Evolutionary conservation across 2,888 invertebrate genomes (phyloP).

Genomic region (Xestia sexstrigata): DNA sequence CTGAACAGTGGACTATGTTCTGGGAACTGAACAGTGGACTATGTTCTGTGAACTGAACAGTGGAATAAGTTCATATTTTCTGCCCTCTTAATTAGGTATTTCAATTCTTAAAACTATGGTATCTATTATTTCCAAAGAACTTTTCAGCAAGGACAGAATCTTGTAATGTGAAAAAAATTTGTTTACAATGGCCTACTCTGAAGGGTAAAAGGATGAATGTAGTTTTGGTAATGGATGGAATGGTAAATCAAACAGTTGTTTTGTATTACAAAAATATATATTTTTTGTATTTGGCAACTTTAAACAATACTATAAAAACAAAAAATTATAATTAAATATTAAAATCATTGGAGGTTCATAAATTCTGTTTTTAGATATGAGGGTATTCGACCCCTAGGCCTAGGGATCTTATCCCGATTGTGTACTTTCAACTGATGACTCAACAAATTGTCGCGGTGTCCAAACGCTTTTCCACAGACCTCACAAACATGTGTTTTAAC

Average conservation of each 20-base stretch:
- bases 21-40: too few relatives aligned
- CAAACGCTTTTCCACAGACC: constrained; percentile 72
- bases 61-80: too few relatives aligned
- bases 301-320: neutral
- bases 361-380: constrained; percentile 64
- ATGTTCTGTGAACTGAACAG: too few relatives aligned
- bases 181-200: neutral
- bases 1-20: too few relatives aligned
- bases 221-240: neutral
- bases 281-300: neutral
- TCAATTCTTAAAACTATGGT: too few relatives aligned
- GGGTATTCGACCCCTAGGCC: constrained; percentile 59
- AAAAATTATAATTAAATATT: neutral
- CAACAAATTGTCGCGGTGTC: constrained; percentile 68
- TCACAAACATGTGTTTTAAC: constrained; percentile 70
- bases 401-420: constrained; percentile 63
- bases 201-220: neutral
- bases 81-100: too few relatives aligned
- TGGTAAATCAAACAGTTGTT: constrained; percentile 9
- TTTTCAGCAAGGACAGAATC: too few relatives aligned
- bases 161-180: too few relatives aligned
- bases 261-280: neutral
- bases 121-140: too few relatives aligned
- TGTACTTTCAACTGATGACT: constrained; percentile 73
- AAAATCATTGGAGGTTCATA: constrained; percentile 12